phyloP scores from a whole-genome alignment of 2,888 invertebrate species.

The Amitus sp. region DNA sequence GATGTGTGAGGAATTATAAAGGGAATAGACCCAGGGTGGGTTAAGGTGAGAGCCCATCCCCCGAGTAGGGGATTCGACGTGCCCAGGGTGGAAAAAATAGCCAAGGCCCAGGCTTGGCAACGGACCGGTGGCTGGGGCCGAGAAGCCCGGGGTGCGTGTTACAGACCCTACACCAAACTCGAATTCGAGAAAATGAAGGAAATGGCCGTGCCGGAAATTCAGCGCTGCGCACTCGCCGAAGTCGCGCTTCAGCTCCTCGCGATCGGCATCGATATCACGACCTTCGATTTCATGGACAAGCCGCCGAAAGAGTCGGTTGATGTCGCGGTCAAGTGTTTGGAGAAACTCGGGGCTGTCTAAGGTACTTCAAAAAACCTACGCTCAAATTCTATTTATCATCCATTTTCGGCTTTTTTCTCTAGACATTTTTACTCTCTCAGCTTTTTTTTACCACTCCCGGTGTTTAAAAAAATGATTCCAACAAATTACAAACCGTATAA shows the following conservation, averaged over 20 bases:
- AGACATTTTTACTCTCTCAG: no score
- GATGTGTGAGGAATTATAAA: slow-evolving; percentile 77
- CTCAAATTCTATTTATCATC: neutral
- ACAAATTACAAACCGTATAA: no score
- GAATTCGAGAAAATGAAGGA: slow-evolving; percentile 79
- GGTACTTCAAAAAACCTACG: no score
- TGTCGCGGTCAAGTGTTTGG: slow-evolving; percentile 73
- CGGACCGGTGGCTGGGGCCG: slow-evolving; percentile 92
- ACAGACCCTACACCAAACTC: slow-evolving; percentile 83
- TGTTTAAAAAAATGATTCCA: no score
- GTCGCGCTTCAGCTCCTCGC: slow-evolving; percentile 86
- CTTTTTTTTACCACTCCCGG: no score
- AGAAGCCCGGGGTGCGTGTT: slow-evolving; percentile 85
- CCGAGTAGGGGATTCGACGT: slow-evolving; percentile 85
- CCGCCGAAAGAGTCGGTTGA: slow-evolving; percentile 79
- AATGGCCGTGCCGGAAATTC: slow-evolving; percentile 88
- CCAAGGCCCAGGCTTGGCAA: slow-evolving; percentile 94
- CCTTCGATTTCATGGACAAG: slow-evolving; percentile 91
- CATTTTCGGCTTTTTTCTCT: neutral
- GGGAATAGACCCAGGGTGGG: slow-evolving; percentile 92
- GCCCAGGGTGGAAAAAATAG: slow-evolving; percentile 82
- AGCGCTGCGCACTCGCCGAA: slow-evolving; percentile 74
- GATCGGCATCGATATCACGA: slow-evolving; percentile 81
- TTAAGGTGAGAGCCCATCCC: slow-evolving; percentile 87
- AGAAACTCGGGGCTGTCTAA: slow-evolving; percentile 69